Percentiles rank a stretch among this genome's conserved stretches.
Conservation (phyloP, 2,797 vertebrate genomes). For the Phoebastria nigripes region DNA sequence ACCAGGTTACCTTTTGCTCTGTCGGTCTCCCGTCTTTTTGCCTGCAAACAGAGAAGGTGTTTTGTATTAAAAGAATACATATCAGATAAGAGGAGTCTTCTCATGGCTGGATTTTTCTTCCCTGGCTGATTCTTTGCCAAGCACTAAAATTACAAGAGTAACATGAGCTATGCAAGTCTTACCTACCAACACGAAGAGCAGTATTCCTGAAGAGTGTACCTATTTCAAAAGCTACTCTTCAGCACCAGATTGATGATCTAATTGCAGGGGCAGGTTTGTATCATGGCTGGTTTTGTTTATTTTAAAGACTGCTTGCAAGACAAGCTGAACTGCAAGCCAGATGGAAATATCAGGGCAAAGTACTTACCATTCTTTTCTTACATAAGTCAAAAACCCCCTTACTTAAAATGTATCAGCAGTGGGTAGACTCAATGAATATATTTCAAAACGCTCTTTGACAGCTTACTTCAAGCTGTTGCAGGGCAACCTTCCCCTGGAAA, state of each 20-base stretch:
- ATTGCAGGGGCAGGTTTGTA: background rate
- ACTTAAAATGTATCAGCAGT: background rate
- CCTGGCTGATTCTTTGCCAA: background rate
- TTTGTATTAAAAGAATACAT: background rate
- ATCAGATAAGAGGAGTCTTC: background rate
- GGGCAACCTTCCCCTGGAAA: background rate
- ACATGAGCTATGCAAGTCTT: background rate
- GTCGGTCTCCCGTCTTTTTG: background rate
- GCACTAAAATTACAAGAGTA: background rate
- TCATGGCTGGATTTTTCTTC: background rate
- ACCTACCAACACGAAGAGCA: background rate
- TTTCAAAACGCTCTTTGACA: background rate
- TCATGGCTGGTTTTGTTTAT: slow-evolving; percentile 1
- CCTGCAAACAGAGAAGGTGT: background rate
- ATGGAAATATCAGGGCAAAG: slow-evolving; percentile 3
- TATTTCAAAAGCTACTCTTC: background rate
- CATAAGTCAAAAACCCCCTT: background rate
- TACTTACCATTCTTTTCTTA: background rate
- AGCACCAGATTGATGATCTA: background rate
- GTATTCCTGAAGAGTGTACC: background rate
- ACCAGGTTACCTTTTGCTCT: background rate
- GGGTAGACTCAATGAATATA: background rate
- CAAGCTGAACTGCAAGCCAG: slow-evolving; percentile 3
- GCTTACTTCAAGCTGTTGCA: background rate
- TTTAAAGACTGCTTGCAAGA: background rate